These are phyloP conservation scores for Orchesellides sinensis DNA, from an alignment of 2,888 invertebrate species.

Conservation along the genomic window DNA sequence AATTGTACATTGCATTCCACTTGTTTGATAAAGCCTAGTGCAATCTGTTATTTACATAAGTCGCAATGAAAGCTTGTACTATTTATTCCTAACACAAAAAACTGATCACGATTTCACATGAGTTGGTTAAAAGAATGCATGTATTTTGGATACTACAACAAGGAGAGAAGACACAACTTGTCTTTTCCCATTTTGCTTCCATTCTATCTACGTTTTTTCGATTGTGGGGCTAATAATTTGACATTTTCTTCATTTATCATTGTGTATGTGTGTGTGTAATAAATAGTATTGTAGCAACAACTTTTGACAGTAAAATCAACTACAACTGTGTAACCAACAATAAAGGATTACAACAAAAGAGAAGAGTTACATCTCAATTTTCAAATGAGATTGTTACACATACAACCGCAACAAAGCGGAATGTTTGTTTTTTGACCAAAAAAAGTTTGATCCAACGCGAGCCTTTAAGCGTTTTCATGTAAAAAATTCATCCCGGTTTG, in stretches of 20 bases:
- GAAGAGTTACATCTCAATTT: slow-evolving; percentile 11
- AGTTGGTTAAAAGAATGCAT: background rate
- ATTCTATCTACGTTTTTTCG: background rate
- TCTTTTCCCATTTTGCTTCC: slow-evolving; percentile 17
- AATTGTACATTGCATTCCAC: too few relatives aligned
- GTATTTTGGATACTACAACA: background rate
- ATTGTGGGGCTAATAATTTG: slow-evolving; percentile 52
- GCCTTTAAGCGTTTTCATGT: too few relatives aligned
- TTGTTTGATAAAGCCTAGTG: too few relatives aligned
- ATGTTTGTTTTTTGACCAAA: slow-evolving; percentile 25
- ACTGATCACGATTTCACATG: slow-evolving; percentile 11
- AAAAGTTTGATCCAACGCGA: too few relatives aligned
- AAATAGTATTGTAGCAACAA: slow-evolving; percentile 2
- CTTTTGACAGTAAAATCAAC: slow-evolving; percentile 34
- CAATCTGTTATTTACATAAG: too few relatives aligned
- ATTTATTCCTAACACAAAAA: too few relatives aligned
- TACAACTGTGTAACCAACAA: slow-evolving; percentile 25
- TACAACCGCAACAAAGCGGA: background rate
- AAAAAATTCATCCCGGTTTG: too few relatives aligned
- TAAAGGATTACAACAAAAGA: slow-evolving; percentile 22
- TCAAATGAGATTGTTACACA: background rate
- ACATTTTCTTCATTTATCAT: slow-evolving; percentile 63
- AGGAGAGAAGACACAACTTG: background rate
- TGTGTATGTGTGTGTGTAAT: too few relatives aligned
- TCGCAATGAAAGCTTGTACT: too few relatives aligned